Percentiles rank a stretch among this genome's conserved stretches.
phyloP scores from a whole-genome alignment of 2,888 invertebrate genomes.

The Clanis bilineata region DNA sequence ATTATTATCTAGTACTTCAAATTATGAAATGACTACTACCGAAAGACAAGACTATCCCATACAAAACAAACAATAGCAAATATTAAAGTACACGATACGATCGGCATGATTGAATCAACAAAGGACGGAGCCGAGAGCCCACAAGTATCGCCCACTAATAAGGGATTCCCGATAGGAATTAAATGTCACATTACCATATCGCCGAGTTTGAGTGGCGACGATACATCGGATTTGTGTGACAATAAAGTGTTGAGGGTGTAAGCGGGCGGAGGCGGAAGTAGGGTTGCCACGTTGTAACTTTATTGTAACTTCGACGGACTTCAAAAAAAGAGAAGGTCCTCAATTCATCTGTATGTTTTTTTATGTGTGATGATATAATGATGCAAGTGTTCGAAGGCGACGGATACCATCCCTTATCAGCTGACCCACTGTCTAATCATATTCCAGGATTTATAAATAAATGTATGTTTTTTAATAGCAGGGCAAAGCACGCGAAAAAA shows the following conservation, averaged over 20 bases:
- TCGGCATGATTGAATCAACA: constrained; percentile 33
- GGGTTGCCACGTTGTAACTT: constrained; percentile 21
- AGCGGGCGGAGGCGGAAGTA: constrained; percentile 26
- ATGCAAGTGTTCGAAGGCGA: no score
- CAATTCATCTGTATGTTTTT: no score
- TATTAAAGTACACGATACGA: constrained; percentile 22
- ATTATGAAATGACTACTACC: background rate
- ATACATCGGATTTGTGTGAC: constrained; percentile 77
- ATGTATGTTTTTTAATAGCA: no score
- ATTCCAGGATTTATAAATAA: no score
- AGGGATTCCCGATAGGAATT: constrained; percentile 64
- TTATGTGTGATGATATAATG: no score
- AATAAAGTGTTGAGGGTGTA: constrained; percentile 51
- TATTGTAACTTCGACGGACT: background rate
- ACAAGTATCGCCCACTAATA: constrained; percentile 40
- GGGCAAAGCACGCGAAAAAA: no score
- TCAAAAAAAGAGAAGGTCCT: no score
- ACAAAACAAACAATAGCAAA: constrained; percentile 3
- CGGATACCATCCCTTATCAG: no score
- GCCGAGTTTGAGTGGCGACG: constrained; percentile 72
- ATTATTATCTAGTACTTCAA: no score
- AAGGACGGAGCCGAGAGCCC: constrained; percentile 26
- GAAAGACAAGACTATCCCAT: background rate
- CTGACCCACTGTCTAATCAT: no score
- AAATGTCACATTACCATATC: constrained; percentile 78